Conservation (phyloP, 2,113 vertebrate species). For the Oreochromis aureus region DNA sequence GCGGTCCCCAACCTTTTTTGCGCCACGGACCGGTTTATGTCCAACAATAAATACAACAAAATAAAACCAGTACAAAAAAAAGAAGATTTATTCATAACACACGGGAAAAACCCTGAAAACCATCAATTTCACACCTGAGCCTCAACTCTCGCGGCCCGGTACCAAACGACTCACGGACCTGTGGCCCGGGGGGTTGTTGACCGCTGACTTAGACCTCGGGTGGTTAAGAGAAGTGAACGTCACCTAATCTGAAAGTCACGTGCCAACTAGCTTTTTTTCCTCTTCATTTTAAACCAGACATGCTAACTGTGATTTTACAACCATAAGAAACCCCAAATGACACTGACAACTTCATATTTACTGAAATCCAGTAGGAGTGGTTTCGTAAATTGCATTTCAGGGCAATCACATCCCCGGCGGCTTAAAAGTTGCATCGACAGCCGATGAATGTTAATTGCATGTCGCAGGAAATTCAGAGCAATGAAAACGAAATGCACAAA, state of each 20-base stretch:
- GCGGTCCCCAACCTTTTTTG: background rate
- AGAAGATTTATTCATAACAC: background rate
- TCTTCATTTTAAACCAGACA: background rate
- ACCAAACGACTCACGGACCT: background rate
- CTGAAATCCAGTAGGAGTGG: background rate
- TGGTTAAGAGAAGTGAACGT: background rate
- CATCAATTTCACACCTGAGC: background rate
- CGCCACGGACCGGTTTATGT: fast-evolving
- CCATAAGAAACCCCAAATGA: background rate
- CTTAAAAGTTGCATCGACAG: background rate
- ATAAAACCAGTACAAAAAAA: fast-evolving
- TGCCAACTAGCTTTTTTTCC: background rate
- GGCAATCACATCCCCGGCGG: background rate
- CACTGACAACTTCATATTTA: background rate
- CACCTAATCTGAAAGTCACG: background rate
- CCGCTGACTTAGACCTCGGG: background rate
- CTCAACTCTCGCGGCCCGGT: fast-evolving
- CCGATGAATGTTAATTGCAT: background rate
- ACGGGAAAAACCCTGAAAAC: fast-evolving
- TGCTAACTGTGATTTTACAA: background rate
- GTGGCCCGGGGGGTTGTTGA: fast-evolving
- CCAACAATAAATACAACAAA: background rate
- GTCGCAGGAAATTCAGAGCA: background rate
- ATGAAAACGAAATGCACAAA: background rate
- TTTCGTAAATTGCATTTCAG: background rate